Evolutionary conservation across 2,797 vertebrate genomes (phyloP).

Genomic region (Stomatorhinus walkeri): DNA sequence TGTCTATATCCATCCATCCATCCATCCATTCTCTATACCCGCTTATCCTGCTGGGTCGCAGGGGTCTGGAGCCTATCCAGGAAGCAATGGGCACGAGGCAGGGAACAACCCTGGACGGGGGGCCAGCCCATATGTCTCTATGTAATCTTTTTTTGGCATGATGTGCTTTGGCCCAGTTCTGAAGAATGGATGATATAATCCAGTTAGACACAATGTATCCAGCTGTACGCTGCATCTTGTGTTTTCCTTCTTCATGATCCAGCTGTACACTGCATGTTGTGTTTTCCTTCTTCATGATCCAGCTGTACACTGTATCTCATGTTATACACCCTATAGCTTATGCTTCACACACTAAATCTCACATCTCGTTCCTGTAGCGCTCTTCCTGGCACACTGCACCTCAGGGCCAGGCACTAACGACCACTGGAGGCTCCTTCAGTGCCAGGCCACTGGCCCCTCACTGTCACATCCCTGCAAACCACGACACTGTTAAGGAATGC

Average conservation of each 20-base stretch:
- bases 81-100: no score
- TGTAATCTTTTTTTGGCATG: background rate
- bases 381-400: background rate
- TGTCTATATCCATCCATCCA: no score
- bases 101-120: no score
- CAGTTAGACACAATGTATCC: background rate
- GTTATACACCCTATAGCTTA: background rate
- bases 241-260: background rate
- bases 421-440: background rate
- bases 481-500: background rate
- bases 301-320: background rate
- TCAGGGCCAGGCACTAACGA: background rate
- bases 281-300: background rate
- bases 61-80: no score
- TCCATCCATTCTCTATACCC: no score
- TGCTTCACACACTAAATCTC: background rate
- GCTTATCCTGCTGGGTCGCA: no score
- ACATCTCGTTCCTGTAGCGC: background rate
- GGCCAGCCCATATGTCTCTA: background rate
- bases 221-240: background rate
- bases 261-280: background rate
- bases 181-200: background rate
- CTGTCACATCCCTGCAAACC: background rate
- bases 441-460: background rate
- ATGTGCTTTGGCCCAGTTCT: background rate